A percentile compares a stretch with the other conserved stretches of the same genome.
Conservation (phyloP, 1,140 invertebrate species). For the Whitmania pigra region DNA sequence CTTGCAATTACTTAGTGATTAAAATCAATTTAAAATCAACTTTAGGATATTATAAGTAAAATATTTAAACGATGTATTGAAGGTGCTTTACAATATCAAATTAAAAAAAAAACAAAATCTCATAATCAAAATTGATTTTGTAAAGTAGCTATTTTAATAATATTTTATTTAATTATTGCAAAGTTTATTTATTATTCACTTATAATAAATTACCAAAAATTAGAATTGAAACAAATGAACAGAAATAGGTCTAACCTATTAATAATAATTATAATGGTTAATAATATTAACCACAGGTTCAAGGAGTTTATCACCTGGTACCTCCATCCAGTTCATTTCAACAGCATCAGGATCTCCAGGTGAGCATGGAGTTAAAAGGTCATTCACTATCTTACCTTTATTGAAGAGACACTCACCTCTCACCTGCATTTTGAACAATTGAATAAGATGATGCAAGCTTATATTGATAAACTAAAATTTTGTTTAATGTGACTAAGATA, state of each 20-base stretch:
- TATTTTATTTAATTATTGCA: too few species aligned
- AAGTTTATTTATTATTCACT: too few species aligned
- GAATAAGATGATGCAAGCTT: too few species aligned
- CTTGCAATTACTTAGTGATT: slow-evolving; percentile 82
- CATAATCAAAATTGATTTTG: too few species aligned
- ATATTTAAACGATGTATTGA: background rate
- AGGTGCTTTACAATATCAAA: background rate
- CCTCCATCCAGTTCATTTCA: slow-evolving; percentile 94
- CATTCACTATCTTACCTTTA: slow-evolving; percentile 67
- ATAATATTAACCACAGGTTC: slow-evolving; percentile 89
- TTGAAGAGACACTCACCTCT: slow-evolving; percentile 71
- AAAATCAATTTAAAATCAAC: slow-evolving; percentile 27
- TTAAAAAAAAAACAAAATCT: background rate
- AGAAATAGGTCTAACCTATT: slow-evolving; percentile 53
- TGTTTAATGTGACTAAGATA: too few species aligned
- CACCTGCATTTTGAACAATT: slow-evolving; percentile 49
- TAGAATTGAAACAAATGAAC: too few species aligned
- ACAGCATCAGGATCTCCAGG: slow-evolving; percentile 81
- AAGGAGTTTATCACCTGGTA: slow-evolving; percentile 84
- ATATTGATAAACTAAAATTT: too few species aligned
- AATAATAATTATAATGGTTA: too few species aligned
- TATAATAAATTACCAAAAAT: too few species aligned
- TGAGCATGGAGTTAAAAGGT: slow-evolving; percentile 88
- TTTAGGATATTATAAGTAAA: too few species aligned
- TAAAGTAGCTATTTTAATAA: too few species aligned